Evolutionary conservation across 2,797 vertebrate species (phyloP), one percentile per base, ranked within the genome.

Genomic region (Hippocampus kuda): DNA sequence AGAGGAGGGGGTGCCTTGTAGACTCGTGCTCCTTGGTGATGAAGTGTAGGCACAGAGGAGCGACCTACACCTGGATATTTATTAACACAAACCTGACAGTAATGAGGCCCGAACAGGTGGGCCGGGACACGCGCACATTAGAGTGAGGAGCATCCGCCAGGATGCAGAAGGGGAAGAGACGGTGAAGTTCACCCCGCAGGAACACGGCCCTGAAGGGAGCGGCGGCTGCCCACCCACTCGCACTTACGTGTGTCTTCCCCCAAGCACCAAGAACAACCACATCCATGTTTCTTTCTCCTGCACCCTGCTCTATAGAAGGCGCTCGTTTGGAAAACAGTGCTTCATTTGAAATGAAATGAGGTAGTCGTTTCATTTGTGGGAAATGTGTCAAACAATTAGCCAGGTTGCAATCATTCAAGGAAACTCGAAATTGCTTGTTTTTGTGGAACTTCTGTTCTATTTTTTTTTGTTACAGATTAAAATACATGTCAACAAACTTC

Each of bases 101-200:
- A 91, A 91, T 92, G 90, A 91, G 91, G 87, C 84, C 84, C 82
- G 90, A 91, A 91, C 90, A 91, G 91, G 90, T 90, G 89, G 91
- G 88, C 89, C 84, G 88, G 83, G 88, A 89, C 88, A 89, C 88
- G 86, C 87, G 88, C 87, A 88, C 85, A 88, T 88, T 84, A 87
- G 79, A 88, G 86, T 88, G 86, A 88, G 78, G 84, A 84, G 82
- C 84, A 86, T 87, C 87, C 84, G 79, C 86, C 86, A 88, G 86
- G 88, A 87, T 86, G 87, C 83, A 83, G 84, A 76, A 80, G 83
- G 85, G 64, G 86, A 83, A 67, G 83, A 86, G 85, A 77, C 83
- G 82, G 83, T 87, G 84, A 89, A 89, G 89, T 89, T 90, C 85
- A 89, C 82, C 79, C 87, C 74, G 78, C 81, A 86, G 83, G 77